Evolutionary conservation across 2,888 invertebrate species (phyloP).

Genomic region (Drosophila glabriapex): DNA sequence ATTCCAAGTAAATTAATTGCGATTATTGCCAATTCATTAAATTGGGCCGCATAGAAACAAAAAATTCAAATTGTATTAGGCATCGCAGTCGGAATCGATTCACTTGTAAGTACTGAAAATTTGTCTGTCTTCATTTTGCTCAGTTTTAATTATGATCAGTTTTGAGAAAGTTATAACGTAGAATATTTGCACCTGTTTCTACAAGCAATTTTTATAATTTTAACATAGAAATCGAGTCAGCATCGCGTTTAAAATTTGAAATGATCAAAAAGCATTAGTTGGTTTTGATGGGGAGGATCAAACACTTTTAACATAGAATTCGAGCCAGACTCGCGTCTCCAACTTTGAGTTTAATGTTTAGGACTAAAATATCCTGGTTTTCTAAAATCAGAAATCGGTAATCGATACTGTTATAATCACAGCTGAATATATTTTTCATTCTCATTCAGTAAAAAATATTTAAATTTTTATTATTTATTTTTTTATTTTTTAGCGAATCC

Average conservation of each 20-base stretch:
- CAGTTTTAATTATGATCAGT: neutral
- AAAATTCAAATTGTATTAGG: neutral
- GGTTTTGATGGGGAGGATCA: neutral
- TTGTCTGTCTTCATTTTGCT: neutral
- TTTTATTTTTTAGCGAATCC: neutral
- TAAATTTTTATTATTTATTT: accelerated
- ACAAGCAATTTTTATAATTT: neutral
- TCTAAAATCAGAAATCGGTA: neutral
- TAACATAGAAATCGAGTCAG: neutral
- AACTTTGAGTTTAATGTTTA: neutral
- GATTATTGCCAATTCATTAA: neutral
- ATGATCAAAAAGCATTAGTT: neutral
- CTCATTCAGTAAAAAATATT: neutral
- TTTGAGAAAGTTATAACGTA: neutral
- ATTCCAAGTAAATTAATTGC: neutral
- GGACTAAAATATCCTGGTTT: neutral
- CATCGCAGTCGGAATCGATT: neutral
- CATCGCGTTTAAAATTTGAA: neutral
- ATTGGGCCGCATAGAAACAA: neutral
- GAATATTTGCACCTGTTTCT: neutral
- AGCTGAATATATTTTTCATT: neutral
- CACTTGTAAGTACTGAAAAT: neutral
- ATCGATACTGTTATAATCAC: neutral
- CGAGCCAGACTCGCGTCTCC: neutral
- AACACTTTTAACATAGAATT: neutral